Evolutionary conservation across 2,113 vertebrate species (phyloP), one percentile per base, ranked within the genome.

Genomic region (Aix galericulata): DNA sequence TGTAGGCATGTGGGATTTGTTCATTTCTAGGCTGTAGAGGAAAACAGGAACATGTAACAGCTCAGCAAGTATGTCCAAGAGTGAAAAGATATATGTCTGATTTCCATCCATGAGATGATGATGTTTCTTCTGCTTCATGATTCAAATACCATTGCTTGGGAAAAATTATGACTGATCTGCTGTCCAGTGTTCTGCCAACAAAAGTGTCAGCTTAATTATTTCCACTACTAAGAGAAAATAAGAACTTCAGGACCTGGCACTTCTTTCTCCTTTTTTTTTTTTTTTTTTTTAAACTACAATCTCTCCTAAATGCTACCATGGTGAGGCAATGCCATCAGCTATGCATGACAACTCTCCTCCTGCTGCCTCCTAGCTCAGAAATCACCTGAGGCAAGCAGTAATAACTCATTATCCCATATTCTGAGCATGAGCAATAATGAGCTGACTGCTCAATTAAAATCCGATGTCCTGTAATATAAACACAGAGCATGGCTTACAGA

Each of bases 331-430:
- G 63, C 22, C 64, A 94, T 80, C 81, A 91, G 59, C 63, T 85
- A 29, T 59, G 55, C 68, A 83, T 0, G 3, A 16, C 75, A 81
- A 50, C 59, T 91, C 48, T 84, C 38, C 29, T 58, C 13, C 82
- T 88, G 50, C 78, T 88, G 55, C 71, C 46, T 95, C 17, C 55
- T 50, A 22, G 55, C 40, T 91, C 72, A 78, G 85, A 66, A 95
- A 88, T 76, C 88, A 93, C 85, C 89, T 68, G 60, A 80, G 68
- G 68, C n/a, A 78, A 85, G 27, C 31, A 73, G 55, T 86, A 91
- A 89, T 48, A 93, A 55, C 83, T 96, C 53, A 67, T 95, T 92
- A 94, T 86, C 22, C 60, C 68, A 38, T 59, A 88, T 53, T 72
- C 74, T 74, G 25, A 93, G 58, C 83, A 81, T 78, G 22, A 95